Evolutionary conservation across 2,888 invertebrate species (phyloP), one percentile per base, ranked within the genome.

Genomic region (Melanotus villosus): DNA sequence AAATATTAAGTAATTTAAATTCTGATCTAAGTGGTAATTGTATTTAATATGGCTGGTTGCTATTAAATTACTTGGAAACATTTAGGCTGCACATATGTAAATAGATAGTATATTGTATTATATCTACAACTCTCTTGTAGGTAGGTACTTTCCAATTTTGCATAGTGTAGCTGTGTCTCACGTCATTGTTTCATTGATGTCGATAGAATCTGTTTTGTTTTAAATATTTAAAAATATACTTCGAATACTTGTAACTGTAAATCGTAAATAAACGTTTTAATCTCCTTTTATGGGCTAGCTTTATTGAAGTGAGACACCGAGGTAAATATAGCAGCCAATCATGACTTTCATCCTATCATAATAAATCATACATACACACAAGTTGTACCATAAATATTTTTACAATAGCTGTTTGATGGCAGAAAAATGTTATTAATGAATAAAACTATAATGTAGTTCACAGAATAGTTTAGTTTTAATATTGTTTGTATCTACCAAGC

Each of bases 401-500:
- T 72, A 70, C 65, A 72, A 71, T 66, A 74, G 72, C 71, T 67
- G 65, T 69, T 69, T 45, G 62, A 68, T 63, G 68, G 71, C 68
- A 52, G 60, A 71, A 58, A 56, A 43, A 34, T 19, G 36, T 58
- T 47, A 36, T 57, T 14, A 59, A 38, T 38, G 19, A 54, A 45
- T 69, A 70, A 70, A 65, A 59, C 58, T 70, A 67, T 72, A 73
- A 73, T 64, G 67, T 75, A 74, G 66, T 71, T 57, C 78, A 78
- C 78, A 78, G 73, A 50, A 26, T 56, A 56, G 56, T 69, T 77
- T 79, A 79, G 75, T 71, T 76, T 75, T 73, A 75, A 75, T 78
- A 67, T 26, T 79, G 76, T 79, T 80, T 81, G 78, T 81, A 81
- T 80, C 80, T 80, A 80, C 78, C 78, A 77, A 76, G 77, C 72